Base-by-base conservation (phyloP, 2,113 vertebrate species). In the Sapayoa aenigma region DNA sequence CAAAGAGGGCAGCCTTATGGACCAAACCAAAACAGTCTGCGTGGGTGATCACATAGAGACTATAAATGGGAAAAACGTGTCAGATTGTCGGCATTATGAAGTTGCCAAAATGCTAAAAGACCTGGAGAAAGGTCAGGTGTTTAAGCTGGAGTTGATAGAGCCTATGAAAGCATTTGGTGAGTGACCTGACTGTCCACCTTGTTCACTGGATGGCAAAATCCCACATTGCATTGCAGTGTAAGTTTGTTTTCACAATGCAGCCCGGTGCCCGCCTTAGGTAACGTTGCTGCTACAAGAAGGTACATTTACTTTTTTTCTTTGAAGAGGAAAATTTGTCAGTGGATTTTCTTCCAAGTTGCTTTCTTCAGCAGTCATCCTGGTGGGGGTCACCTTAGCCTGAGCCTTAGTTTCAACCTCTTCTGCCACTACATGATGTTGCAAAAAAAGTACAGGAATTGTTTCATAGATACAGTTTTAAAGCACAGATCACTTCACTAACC, bases 151-250 rank as follows among this genome's bases (percentile, higher is more conserved):
- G 87, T 93, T 99, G 91, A 95, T 99, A 55, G 99, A 99, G 94
- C 99, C 99, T 17, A 98, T 98, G 98, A 99, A 99, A 96, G 98
- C 99, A 27, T 99, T 99, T n/a, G 99, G 99, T 99, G 97, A 99
- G 99, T 98, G 71, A 53, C 30, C n/a, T 77, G 62, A 31, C 21
- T 78, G n/a, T 71, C 22, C 12, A 30, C 14, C 25, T 69, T 94
- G 22, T 63, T 81, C 63, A 14, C 7, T 47, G 35, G 23, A 3
- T 22, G 14, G 56, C 5, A 2, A 87, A 76, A 62, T 84, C 49
- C 21, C 25, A 7, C 7, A 3, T 1, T 60, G 37, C 12, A 31
- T 41, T 87, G 18, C 14, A 2, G 3, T 82, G 1, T 28, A 63
- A 24, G 12, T 73, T 89, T 52, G 62, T 88, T 91, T 84, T 67